A percentile compares a stretch with the other conserved stretches of the same genome.
Conservation (phyloP, 2,888 invertebrate species). For the Xanthia icteritia region DNA sequence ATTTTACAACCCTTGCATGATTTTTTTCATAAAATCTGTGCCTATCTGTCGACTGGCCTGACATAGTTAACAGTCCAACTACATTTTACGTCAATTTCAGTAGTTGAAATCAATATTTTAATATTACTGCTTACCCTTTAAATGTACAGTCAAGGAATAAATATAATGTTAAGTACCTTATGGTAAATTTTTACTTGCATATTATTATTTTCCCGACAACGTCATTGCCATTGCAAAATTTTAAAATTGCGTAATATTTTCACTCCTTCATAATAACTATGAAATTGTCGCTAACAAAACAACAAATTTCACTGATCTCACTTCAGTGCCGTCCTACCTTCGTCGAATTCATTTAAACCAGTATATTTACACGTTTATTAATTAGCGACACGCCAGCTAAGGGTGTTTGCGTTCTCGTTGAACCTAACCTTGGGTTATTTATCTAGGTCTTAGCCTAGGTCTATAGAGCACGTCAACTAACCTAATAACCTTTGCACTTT, state of each 20-base stretch:
- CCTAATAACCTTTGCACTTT: constrained; percentile 37
- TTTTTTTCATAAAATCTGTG: not conserved
- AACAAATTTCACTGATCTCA: constrained; percentile 1
- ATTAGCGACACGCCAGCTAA: constrained; percentile 64
- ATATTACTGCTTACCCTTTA: not conserved
- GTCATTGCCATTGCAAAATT: too few relatives aligned
- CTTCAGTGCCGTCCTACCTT: constrained; percentile 72
- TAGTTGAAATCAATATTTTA: not conserved
- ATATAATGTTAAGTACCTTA: not conserved
- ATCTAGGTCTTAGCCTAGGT: constrained; percentile 54
- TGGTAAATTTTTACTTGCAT: too few relatives aligned
- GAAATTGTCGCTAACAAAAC: not conserved
- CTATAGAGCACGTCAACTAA: constrained; percentile 48
- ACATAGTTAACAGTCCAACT: not conserved
- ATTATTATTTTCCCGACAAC: too few relatives aligned
- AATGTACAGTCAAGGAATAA: not conserved
- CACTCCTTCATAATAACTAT: too few relatives aligned
- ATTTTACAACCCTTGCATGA: not conserved
- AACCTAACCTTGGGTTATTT: constrained; percentile 62
- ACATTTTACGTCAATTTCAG: not conserved
- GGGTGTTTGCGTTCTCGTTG: constrained; percentile 53
- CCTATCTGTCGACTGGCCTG: not conserved
- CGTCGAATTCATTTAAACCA: constrained; percentile 77
- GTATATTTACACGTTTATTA: constrained; percentile 73
- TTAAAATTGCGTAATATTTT: too few relatives aligned